Evolutionary conservation across 1,140 invertebrate species (phyloP).

Genomic region (Lutraria rhynchaena): DNA sequence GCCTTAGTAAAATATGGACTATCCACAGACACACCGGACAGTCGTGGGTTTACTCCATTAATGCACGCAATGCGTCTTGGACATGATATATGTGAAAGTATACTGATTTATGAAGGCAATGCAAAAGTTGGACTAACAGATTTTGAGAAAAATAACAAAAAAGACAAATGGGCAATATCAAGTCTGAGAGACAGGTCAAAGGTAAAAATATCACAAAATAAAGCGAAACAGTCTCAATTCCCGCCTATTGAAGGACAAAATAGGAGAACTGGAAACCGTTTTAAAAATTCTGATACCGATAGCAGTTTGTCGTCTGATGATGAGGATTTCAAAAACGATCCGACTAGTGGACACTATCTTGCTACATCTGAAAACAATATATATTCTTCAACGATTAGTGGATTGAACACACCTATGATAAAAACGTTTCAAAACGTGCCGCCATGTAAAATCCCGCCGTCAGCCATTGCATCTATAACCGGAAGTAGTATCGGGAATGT

Average conservation of each 20-base stretch:
- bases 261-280: not conserved
- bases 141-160: slow-evolving; percentile 59
- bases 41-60: slow-evolving; percentile 61
- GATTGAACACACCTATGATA: not conserved
- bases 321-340: not conserved
- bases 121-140: slow-evolving; percentile 65
- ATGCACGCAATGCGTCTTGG: slow-evolving; percentile 64
- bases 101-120: slow-evolving; percentile 63
- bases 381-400: too few species aligned
- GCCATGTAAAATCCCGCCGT: slow-evolving; percentile 41
- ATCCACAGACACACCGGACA: slow-evolving; percentile 62
- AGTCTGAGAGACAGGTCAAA: slow-evolving; percentile 60
- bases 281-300: slow-evolving; percentile 11
- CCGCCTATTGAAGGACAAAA: slow-evolving; percentile 27
- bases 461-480: slow-evolving; percentile 24
- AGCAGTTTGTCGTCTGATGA: slow-evolving; percentile 28
- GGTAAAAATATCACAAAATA: slow-evolving; percentile 20
- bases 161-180: slow-evolving; percentile 65
- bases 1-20: slow-evolving; percentile 60
- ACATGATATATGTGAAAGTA: slow-evolving; percentile 66
- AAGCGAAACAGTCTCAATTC: slow-evolving; percentile 28
- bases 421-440: slow-evolving; percentile 33
- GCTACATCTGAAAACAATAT: not conserved
- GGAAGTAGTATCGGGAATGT: slow-evolving; percentile 36
- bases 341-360: not conserved